A percentile compares a stretch with the other conserved stretches of the same genome.
phyloP scores from a whole-genome alignment of 2,113 vertebrate genomes.

The Xiphophorus hellerii region DNA sequence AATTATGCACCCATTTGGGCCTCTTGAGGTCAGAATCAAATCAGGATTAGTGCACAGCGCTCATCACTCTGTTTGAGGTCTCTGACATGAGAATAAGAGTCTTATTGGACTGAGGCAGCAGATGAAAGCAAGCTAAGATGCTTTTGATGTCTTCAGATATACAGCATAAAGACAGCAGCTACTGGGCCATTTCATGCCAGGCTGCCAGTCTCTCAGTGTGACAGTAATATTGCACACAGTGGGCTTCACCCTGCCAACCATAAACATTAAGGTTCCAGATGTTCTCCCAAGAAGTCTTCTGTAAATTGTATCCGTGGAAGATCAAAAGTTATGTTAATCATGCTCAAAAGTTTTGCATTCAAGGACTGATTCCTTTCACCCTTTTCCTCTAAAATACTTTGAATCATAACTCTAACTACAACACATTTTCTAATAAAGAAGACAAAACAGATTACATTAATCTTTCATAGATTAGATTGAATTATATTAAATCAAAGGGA shows the following conservation, averaged over 20 bases:
- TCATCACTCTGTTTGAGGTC: slow-evolving; percentile 49
- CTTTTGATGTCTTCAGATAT: slow-evolving; percentile 80
- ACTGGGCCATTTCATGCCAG: slow-evolving; percentile 43
- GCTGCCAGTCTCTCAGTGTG: slow-evolving; percentile 41
- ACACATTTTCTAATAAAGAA: neutral
- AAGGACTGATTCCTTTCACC: neutral
- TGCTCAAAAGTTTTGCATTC: neutral
- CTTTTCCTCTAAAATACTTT: neutral
- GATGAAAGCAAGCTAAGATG: slow-evolving; percentile 84
- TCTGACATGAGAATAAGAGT: slow-evolving; percentile 56
- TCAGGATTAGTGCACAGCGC: slow-evolving; percentile 55
- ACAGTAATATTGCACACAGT: slow-evolving; percentile 27
- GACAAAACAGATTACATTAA: neutral
- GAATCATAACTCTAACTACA: neutral
- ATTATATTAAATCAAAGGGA: neutral
- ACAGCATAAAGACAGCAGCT: slow-evolving; percentile 53
- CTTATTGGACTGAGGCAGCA: slow-evolving; percentile 85
- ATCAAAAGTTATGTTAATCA: neutral
- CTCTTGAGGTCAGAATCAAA: slow-evolving; percentile 38
- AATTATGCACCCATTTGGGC: slow-evolving; percentile 8
- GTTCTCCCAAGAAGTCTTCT: neutral
- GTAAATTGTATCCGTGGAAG: neutral
- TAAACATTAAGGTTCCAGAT: slow-evolving; percentile 7
- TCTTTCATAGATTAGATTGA: neutral
- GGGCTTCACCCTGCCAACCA: slow-evolving; percentile 17